Base-by-base conservation (phyloP, 2,113 vertebrate species). In the Natator depressus region DNA sequence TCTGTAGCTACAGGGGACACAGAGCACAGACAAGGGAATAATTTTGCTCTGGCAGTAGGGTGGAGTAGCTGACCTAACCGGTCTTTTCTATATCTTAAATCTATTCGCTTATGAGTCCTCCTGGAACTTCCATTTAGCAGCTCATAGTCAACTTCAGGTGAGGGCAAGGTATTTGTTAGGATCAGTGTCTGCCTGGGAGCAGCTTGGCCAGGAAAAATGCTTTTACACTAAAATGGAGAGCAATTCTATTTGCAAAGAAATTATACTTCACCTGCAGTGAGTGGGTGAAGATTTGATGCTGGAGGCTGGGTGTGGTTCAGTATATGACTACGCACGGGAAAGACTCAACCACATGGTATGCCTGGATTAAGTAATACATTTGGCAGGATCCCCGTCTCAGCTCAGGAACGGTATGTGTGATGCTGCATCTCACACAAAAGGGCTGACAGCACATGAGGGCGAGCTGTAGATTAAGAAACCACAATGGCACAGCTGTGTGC, bases 221-320 rank as follows among this genome's bases (percentile, higher is more conserved):
- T 54, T 38, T 55, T 19, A 57, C 51, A 49, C 31, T 14, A 51
- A 88, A 84, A 29, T 17, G 55, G 75, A 50, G 47, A 25, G 46
- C 25, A 24, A 46, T 13, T 55, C 16, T 59, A 0, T 0, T 0
- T 0, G 46, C 53, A 1, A n/a, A 10, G 35, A 49, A 9, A 57
- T 6, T 0, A 80, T 0, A 12, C 72, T 20, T 1, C 93, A 95
- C 89, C 93, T 88, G 88, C 85, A 19, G 91, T 81, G 35, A 83
- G 82, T n/a, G 93, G 69, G 27, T 14, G 65, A 76, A 81, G 55
- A 13, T 49, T 84, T 50, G 29, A 27, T 3, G 65, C 0, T 5
- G 53, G 88, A 7, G 46, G 7, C 17, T 1, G 2, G n/a, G 1
- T 25, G 72, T 1, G 1, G 14, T 8, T 82, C 78, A 84, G 19